Base-by-base conservation (phyloP, 2,113 vertebrate species). In the Puma concolor region DNA sequence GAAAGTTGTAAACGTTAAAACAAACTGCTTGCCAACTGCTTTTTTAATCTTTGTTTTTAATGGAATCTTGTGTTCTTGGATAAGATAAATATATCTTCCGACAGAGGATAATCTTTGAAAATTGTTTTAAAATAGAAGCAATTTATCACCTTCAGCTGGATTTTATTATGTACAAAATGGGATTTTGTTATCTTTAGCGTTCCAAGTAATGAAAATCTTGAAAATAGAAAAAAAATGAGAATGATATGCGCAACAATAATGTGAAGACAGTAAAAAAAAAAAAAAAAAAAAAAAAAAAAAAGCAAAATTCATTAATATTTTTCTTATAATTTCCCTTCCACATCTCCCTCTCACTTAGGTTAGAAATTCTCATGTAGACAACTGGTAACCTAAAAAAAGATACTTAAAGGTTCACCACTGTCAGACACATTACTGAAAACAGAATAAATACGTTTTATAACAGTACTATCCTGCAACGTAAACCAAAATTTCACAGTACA, bases 361-460 rank as follows among this genome's bases (percentile, higher is more conserved):
- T 84, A 97, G 69, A 97, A 79, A 94, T 69, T 79, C 63, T 94
- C 66, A 87, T 69, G 91, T 21, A 95, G 83, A 96, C 84, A 94
- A 31, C n/a, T 90, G 95, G 44, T n/a, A 36, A 81, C 85, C 96
- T 95, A 95, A 97, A 96, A 69, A 96, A 76, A 96, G 33, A 92
- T 3, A 85, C 87, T 67, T 67, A 85, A 92, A 50, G 87, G 81
- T 92, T 96, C 21, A 50, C 27, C 48, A 92, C 0, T 90, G 63
- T 83, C 54, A 91, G 84, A 90, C 67, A 94, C 6, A 84, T 6
- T 87, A 80, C 84, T 94, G 50, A 69, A 97, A 95, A 95, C 2
- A 91, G 44, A 97, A 94, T 66, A 92, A 95, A 80, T 23, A 74
- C 23, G 66, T 84, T 89, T 94, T 92, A 36, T 2, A 69, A 69